Percentiles rank a stretch among this genome's conserved stretches.
phyloP scores from a whole-genome alignment of 53 echinoderm and acorn worm species.

The Antedon mediterranea region DNA sequence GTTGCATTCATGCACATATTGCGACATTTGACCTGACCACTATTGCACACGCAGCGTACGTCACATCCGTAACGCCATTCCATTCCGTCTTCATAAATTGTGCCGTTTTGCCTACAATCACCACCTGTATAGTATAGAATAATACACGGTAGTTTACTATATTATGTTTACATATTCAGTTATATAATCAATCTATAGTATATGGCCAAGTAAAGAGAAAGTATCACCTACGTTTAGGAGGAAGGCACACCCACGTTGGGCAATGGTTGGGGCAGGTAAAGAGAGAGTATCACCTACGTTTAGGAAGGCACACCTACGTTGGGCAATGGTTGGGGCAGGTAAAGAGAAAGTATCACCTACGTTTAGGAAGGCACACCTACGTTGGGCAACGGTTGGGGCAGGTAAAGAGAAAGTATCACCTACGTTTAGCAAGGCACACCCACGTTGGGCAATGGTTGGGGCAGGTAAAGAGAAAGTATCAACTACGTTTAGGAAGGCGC shows the following conservation, averaged over 20 bases:
- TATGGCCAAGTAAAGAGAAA: no score
- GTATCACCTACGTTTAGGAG: constrained; percentile 49
- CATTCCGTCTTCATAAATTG: constrained; percentile 71
- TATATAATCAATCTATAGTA: no score
- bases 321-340: constrained; percentile 36
- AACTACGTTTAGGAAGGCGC: constrained; percentile 68
- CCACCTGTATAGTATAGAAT: no score
- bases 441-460: constrained; percentile 70
- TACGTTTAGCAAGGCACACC: constrained; percentile 80
- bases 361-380: constrained; percentile 78
- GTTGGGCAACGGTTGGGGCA: constrained; percentile 54
- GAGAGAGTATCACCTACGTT: constrained; percentile 27
- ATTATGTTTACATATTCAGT: no score
- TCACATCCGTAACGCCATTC: constrained; percentile 91
- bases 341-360: constrained; percentile 15
- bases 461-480: no score
- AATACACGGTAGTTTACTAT: no score
- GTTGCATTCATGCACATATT: constrained; percentile 56
- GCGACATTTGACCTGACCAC: constrained; percentile 59
- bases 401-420: not conserved
- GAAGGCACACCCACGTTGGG: constrained; percentile 74
- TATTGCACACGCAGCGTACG: constrained; percentile 51
- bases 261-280: constrained; percentile 18
- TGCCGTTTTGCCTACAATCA: constrained; percentile 64
- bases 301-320: constrained; percentile 74